These are phyloP conservation scores for Campoplex capitator DNA, from an alignment of 2,888 invertebrate genomes.

Conservation along the genomic window DNA sequence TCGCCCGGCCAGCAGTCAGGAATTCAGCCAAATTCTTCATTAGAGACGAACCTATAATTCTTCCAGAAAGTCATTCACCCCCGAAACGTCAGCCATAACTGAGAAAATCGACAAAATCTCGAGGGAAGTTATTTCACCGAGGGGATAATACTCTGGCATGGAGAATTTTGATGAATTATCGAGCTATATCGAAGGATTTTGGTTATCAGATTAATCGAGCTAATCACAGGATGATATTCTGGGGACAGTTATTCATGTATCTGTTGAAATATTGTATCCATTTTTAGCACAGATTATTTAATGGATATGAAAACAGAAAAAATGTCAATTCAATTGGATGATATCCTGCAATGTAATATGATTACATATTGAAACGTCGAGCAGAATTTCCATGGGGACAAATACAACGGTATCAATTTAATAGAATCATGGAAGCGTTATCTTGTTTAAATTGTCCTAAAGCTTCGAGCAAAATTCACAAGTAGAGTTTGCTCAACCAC, in stretches of 20 bases:
- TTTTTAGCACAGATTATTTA: neutral
- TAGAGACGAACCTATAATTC: conserved; percentile 23
- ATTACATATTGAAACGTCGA: neutral
- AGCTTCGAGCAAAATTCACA: neutral
- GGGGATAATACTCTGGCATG: neutral
- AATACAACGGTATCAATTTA: neutral
- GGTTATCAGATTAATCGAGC: neutral
- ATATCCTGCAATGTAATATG: neutral
- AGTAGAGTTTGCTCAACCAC: conserved; percentile 2
- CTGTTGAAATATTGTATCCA: neutral
- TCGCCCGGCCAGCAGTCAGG: neutral
- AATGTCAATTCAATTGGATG: neutral
- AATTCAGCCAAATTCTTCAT: conserved; percentile 38
- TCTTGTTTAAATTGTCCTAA: neutral
- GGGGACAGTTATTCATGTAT: neutral
- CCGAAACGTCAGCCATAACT: neutral
- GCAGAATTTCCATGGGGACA: neutral
- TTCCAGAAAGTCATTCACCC: conserved; percentile 7
- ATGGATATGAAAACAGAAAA: neutral
- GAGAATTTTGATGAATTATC: neutral
- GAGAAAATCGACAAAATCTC: neutral
- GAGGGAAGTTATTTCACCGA: neutral
- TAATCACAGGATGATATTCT: neutral
- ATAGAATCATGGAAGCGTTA: neutral
- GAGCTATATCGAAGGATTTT: neutral